Conservation (phyloP, 2,888 invertebrate genomes). For the Eupithecia centaureata region DNA sequence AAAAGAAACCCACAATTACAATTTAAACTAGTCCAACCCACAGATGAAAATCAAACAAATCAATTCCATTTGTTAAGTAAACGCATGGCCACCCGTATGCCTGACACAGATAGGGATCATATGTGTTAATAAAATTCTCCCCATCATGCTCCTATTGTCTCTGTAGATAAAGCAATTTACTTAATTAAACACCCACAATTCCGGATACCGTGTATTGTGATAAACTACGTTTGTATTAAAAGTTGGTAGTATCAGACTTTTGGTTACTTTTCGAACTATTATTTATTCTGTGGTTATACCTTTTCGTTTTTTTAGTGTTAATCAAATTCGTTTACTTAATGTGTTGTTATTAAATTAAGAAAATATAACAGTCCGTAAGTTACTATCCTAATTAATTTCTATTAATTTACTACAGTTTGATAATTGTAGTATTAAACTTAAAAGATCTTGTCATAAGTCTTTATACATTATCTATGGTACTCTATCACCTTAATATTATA, state of each 20-base stretch:
- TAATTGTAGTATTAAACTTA: no score
- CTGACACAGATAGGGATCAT: conserved; percentile 64
- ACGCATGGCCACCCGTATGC: conserved; percentile 73
- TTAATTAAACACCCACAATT: conserved; percentile 78
- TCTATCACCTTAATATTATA: no score
- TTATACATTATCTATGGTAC: no score
- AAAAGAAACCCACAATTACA: conserved; percentile 20
- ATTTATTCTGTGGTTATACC: no score
- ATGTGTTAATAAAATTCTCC: conserved; percentile 73
- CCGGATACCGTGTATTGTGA: conserved; percentile 57
- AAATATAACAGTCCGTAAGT: no score
- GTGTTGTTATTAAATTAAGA: no score
- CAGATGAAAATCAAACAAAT: conserved; percentile 78
- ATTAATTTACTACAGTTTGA: no score
- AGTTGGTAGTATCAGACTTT: background rate
- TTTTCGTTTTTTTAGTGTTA: background rate
- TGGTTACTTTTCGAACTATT: no score
- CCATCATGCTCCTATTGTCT: conserved; percentile 75
- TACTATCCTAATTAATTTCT: no score
- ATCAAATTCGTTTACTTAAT: no score
- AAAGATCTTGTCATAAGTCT: no score
- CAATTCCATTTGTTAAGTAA: conserved; percentile 79
- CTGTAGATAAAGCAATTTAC: conserved; percentile 81
- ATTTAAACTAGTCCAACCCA: conserved; percentile 49
- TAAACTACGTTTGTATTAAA: conserved; percentile 41